These are phyloP conservation scores for Carterocephalus palaemon DNA, from an alignment of 2,888 invertebrate species.

Conservation along the genomic window DNA sequence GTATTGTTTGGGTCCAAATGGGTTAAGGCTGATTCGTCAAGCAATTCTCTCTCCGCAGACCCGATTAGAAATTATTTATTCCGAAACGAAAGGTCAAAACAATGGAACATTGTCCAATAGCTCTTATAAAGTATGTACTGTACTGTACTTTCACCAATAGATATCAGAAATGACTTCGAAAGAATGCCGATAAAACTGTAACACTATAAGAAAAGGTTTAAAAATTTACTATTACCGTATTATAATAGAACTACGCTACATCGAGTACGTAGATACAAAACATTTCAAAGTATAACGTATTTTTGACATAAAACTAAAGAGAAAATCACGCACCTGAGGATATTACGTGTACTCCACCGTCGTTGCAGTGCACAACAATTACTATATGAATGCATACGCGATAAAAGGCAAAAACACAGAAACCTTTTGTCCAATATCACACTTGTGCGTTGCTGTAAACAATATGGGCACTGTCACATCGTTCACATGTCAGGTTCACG, in stretches of 20 bases:
- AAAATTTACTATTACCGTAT: no score
- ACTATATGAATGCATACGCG: slow-evolving; percentile 46
- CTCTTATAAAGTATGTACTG: no score
- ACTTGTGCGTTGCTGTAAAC: slow-evolving; percentile 40
- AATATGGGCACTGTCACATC: slow-evolving; percentile 49
- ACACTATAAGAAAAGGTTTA: no score
- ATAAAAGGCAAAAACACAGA: slow-evolving; percentile 49
- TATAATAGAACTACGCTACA: no score
- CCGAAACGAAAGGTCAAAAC: slow-evolving; percentile 28
- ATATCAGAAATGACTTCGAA: slow-evolving; percentile 4
- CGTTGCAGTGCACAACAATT: slow-evolving; percentile 50
- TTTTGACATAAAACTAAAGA: slow-evolving; percentile 9
- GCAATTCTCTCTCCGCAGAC: slow-evolving; percentile 1
- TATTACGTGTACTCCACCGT: slow-evolving; percentile 45
- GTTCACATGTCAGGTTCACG: slow-evolving; percentile 32
- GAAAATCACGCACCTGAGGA: slow-evolving; percentile 46
- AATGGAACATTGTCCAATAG: slow-evolving; percentile 17
- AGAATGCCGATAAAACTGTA: no score
- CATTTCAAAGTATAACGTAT: background rate
- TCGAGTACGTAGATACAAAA: background rate
- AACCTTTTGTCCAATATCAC: slow-evolving; percentile 44
- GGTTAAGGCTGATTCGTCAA: background rate
- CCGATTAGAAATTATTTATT: slow-evolving; percentile 14
- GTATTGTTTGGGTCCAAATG: background rate
- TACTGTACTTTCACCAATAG: slow-evolving; percentile 17